A percentile compares a stretch with the other conserved stretches of the same genome.
Evolutionary conservation across 2,888 invertebrate genomes (phyloP).

Genomic region (Brachypterus glaber): DNA sequence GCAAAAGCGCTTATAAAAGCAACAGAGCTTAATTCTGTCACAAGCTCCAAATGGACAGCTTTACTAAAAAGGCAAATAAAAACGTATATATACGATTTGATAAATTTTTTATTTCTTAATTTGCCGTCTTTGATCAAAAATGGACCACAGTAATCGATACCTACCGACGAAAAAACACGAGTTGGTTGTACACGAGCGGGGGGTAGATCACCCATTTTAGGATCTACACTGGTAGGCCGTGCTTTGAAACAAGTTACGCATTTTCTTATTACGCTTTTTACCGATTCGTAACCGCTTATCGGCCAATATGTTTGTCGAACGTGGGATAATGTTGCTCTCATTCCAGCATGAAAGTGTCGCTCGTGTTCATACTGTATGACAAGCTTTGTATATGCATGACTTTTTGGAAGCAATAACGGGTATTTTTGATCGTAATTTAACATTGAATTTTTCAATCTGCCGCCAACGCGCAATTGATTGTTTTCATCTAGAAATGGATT

Average conservation of each 20-base stretch:
- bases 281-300: slow-evolving; percentile 1
- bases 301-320: slow-evolving; percentile 12
- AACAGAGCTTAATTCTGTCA: background rate
- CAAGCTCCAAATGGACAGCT: background rate
- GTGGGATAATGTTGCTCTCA: slow-evolving; percentile 13
- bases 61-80: background rate
- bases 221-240: background rate
- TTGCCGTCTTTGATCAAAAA: slow-evolving; percentile 6
- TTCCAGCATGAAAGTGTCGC: slow-evolving; percentile 9
- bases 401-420: slow-evolving; percentile 22
- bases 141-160: slow-evolving; percentile 8
- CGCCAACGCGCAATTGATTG: slow-evolving; percentile 25
- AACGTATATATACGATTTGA: background rate
- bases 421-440: slow-evolving; percentile 17
- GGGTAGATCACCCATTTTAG: slow-evolving; percentile 6
- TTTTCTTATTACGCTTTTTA: slow-evolving; percentile 6
- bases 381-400: slow-evolving; percentile 7
- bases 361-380: slow-evolving; percentile 7
- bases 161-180: slow-evolving; percentile 2
- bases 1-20: background rate
- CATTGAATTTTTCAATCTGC: slow-evolving; percentile 20
- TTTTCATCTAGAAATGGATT: slow-evolving; percentile 12
- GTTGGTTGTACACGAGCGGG: background rate
- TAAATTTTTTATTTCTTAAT: background rate
- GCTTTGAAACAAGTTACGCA: slow-evolving; percentile 10